Base-by-base conservation (phyloP, 2,888 invertebrate genomes). In the Caenorhabditis drosophilae region DNA sequence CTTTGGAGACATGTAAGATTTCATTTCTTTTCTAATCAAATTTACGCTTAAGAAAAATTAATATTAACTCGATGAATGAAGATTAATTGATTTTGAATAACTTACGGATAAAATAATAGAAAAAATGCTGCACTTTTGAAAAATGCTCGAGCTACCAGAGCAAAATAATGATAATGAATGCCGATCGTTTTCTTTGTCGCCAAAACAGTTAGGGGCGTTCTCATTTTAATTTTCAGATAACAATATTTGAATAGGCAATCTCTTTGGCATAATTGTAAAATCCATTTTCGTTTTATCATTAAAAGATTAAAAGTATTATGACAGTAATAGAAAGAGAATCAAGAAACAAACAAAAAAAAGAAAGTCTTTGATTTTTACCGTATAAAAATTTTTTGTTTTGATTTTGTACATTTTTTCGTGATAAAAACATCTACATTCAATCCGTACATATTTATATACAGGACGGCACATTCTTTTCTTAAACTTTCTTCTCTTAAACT, bases 1-100 rank as follows among this genome's bases (percentile, higher is more conserved):
- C 77, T 6, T 51, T 79, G 45, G 76, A 79, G 34, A 60, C 59
- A n/a, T 79, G 79, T 78, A 38, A 70, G 77, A 66, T 42, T 34
- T 42, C 34, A 11, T 34, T 49, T 23, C 25, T 6, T 27, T 55
- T 35, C 31, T 31, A 31, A 9, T 9, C 22, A 20, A 47, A 34
- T 20, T 18, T 47, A 3, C 2, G n/a, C n/a, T 47, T n/a, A 16
- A 12, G 18, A 46, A 31, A 46, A 4, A 31, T 16, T 11, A 6
- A 11, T 4, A 40, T 16, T 16, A 18, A 11, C 40, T n/a, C 16
- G 23, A 42, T 20, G 6, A 4, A n/a, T 23, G 15, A 42, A 42
- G 11, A 46, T 25, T n/a, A 45, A 45, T 27, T 27, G 45, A 27
- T 45, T 3, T 45, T 26, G 36, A 12, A 36, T 15, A 36, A 15